These are phyloP conservation scores for Lagria hirta DNA, from an alignment of 2,888 invertebrate species.

Conservation along the genomic window DNA sequence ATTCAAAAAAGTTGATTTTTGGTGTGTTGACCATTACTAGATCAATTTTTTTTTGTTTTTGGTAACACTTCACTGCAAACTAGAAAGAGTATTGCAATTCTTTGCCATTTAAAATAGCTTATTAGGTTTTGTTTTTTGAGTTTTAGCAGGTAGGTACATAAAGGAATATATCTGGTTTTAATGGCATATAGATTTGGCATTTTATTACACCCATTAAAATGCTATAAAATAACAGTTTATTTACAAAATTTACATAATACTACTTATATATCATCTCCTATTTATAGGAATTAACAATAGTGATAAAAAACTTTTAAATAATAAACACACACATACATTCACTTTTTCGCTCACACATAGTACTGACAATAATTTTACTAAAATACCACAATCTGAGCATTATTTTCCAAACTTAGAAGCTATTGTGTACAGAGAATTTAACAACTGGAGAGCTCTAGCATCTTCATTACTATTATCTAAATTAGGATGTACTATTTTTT, in stretches of 20 bases:
- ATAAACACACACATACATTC: constrained; percentile 6
- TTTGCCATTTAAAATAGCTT: too few relatives aligned
- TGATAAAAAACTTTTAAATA: constrained; percentile 17
- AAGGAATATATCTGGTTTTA: too few relatives aligned
- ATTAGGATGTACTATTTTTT: constrained; percentile 37
- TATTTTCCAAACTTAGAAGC: constrained; percentile 79
- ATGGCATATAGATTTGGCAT: too few relatives aligned
- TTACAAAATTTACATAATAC: constrained; percentile 21
- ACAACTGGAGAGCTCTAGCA: constrained; percentile 76
- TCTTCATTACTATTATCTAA: constrained; percentile 61
- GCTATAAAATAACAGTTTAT: constrained; percentile 23
- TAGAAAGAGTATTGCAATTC: too few relatives aligned
- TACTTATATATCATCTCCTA: constrained; percentile 3
- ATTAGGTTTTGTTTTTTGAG: too few relatives aligned
- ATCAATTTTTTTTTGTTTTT: too few relatives aligned
- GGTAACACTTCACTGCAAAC: too few relatives aligned
- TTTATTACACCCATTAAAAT: too few relatives aligned
- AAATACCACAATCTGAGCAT: constrained; percentile 10
- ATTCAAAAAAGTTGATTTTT: too few relatives aligned
- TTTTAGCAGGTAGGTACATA: too few relatives aligned
- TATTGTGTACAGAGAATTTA: constrained; percentile 80
- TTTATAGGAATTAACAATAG: constrained; percentile 13
- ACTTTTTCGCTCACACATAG: constrained; percentile 1
- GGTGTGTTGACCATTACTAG: too few relatives aligned
- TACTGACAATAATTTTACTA: constrained; percentile 11